Base-by-base conservation (phyloP, 2,797 vertebrate species). In the Pseudopleuronectes americanus region DNA sequence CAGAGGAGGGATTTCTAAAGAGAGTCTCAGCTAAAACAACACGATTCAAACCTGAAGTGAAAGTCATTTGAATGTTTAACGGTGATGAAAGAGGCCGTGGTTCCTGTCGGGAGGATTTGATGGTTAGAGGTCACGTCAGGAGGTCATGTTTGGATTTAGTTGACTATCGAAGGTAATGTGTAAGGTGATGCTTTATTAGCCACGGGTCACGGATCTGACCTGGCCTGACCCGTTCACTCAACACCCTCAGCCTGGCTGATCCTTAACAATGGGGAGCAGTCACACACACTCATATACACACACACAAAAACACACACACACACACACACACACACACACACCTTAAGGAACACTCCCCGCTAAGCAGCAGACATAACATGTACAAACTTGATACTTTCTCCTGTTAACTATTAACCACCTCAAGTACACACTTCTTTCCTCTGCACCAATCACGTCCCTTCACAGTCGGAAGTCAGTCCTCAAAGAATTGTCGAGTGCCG, bases 101-200 rank as follows among this genome's bases (percentile, higher is more conserved):
- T 70, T 75, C 72, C 8, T 21, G 26, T 38, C 71, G 19, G 4
- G 17, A 47, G 19, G 57, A 53, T 81, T 76, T 69, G 51, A 71
- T 54, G 48, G 12, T 43, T 60, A 66, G 21, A 47, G 82, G 85
- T 86, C 72, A 68, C 0, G 10, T 71, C 59, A 22, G 36, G 51
- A 55, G 85, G 83, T 85, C 80, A 61, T 85, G 85, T 90, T 77
- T 76, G 74, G 71, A 85, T 84, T 84, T 62, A 59, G 72, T 67
- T 71, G 45, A 71, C 74, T 60, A 65, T 83, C 22, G 21, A 53
- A 76, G 69, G 73, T 77, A 59, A 83, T 69, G 71, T 74, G 87
- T 84, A 88, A 92, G 69, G 69, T 67, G 89, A 90, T 76, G 84
- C 88, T 84, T 79, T 78, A 89, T 92, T 92, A 91, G 87, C 80